Conservation (phyloP, 1,140 invertebrate genomes). For the Epicauta chinensis region DNA sequence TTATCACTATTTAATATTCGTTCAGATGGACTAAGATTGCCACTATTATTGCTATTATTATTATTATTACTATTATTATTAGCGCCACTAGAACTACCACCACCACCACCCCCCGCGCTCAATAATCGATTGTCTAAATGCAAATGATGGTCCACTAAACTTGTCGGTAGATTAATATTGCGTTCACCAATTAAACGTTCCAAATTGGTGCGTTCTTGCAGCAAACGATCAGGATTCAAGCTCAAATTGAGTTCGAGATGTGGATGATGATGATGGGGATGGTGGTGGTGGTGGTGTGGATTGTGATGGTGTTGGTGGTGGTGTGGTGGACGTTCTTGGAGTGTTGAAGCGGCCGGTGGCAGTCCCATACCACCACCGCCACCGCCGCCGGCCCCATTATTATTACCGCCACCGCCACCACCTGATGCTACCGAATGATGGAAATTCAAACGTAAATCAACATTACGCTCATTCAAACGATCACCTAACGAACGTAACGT, state of each 20-base stretch:
- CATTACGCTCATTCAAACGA: conserved; percentile 37
- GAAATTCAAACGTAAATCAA: conserved; percentile 37
- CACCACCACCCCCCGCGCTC: too few relatives aligned
- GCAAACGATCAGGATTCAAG: conserved; percentile 29
- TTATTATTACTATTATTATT: too few relatives aligned
- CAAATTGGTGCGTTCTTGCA: conserved; percentile 25
- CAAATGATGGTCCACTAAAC: too few relatives aligned
- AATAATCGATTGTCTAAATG: too few relatives aligned
- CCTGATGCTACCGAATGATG: conserved; percentile 36
- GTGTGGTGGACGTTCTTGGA: conserved; percentile 19
- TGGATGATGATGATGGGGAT: conserved; percentile 4
- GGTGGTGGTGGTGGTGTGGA: too few relatives aligned
- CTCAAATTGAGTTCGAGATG: conserved; percentile 37
- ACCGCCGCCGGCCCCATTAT: background rate
- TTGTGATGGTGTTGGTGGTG: too few relatives aligned
- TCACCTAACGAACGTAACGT: conserved; percentile 50
- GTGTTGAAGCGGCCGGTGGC: conserved; percentile 19
- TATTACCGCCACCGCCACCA: conserved; percentile 1
- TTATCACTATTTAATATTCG: too few relatives aligned
- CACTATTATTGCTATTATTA: too few relatives aligned
- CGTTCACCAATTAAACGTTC: conserved; percentile 48
- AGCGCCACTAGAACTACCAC: too few relatives aligned
- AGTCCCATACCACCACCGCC: background rate
- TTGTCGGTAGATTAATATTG: conserved; percentile 41
- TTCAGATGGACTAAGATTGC: too few relatives aligned